Base-by-base conservation (phyloP, 2,888 invertebrate species). In the Blera fallax region DNA sequence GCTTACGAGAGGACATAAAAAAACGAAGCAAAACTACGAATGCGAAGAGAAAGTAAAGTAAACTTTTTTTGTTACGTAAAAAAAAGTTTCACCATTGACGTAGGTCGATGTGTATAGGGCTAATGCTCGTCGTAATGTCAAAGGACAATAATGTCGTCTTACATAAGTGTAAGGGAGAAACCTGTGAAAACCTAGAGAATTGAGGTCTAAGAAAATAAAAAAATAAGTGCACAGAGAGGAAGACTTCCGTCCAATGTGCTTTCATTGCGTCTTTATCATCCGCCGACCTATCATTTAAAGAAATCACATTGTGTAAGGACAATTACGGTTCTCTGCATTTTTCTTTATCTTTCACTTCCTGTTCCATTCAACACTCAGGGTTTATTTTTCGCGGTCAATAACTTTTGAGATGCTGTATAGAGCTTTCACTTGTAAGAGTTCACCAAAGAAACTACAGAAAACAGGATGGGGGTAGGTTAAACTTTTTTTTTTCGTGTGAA, bases 231-330 rank as follows among this genome's bases (percentile, higher is more conserved):
- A 70, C 5, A 48, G 6, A 24, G 27, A 50, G 14, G 1, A 70
- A 64, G 45, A 62, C 43, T 60, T 72, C 27, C 50, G 50, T 70
- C 58, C 29, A 52, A 70, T 65, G 70, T 65, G 65, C 70, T 80
- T 69, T 73, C 69, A 58, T 74, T 60, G 50, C 43, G 58, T 79
- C 73, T 74, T 74, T 79, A 62, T 74, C 62, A 84, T 79, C 40
- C 73, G 74, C 34, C 80, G 50, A 70, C 70, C 74, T 58, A 80
- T 70, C 70, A 58, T 65, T 70, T 69, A 84, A 45, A 37, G 67
- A 70, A 84, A 79, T 79, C 74, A 43, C 78, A 79, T 84, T 84
- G 84, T 84, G 74, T 76, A 64, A 64, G 74, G 84, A 80, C 79
- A 84, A 79, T 79, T 79, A 74, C 74, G 56, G 34, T 64, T 48